Evolutionary conservation across 2,113 vertebrate species (phyloP).

Genomic region (Mus musculus): DNA sequence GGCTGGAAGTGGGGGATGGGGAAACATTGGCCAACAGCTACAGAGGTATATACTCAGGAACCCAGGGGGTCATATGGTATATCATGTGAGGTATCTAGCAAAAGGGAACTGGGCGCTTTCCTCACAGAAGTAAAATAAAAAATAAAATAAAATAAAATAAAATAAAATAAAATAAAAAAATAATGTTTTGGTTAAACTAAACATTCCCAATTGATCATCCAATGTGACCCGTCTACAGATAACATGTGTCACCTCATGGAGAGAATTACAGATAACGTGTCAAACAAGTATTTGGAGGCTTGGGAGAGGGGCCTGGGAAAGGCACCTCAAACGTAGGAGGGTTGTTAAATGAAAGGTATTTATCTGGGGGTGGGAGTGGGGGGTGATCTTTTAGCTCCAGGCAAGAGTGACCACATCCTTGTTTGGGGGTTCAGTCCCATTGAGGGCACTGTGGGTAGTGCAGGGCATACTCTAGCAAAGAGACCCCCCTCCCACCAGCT

Average conservation of each 20-base stretch:
- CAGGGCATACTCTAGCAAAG: fast-evolving
- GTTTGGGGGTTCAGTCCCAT: background rate
- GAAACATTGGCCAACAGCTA: background rate
- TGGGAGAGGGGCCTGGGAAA: background rate
- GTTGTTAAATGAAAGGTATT: background rate
- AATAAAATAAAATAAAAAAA: background rate
- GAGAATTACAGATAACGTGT: background rate
- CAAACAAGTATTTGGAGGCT: background rate
- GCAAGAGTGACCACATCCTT: background rate
- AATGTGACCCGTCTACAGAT: background rate
- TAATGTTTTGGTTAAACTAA: background rate
- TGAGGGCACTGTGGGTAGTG: fast-evolving
- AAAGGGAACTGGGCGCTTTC: background rate
- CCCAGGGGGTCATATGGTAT: no score
- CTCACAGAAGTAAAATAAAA: no score
- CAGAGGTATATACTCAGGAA: background rate
- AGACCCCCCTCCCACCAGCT: fast-evolving
- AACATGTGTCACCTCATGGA: background rate
- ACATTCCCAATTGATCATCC: background rate
- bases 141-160: background rate
- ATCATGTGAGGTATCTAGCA: no score
- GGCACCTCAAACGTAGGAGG: background rate
- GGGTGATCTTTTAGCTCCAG: background rate
- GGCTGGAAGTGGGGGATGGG: no score
- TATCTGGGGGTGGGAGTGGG: background rate